A percentile compares a stretch with the other conserved stretches of the same genome.
Evolutionary conservation across 2,797 vertebrate species (phyloP).

Genomic region (Bradypodion ventrale): DNA sequence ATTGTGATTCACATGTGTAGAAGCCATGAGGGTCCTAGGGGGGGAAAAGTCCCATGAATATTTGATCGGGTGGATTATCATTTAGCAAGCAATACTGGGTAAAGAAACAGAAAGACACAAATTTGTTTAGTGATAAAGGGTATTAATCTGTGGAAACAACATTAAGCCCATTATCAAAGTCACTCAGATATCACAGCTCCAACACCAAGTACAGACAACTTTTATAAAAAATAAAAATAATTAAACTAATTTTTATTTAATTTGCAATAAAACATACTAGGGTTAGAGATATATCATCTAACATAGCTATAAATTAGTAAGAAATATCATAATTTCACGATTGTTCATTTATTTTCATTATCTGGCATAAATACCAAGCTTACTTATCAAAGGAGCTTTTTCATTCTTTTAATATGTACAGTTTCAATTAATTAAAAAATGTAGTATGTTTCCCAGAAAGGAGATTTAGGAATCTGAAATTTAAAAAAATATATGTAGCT

Average conservation of each 20-base stretch:
- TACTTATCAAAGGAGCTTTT: not conserved
- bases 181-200: not conserved
- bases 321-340: not conserved
- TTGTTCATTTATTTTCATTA: not conserved
- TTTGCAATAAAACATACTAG: not conserved
- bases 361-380: not conserved
- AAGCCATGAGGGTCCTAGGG: slow-evolving; percentile 93
- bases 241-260: not conserved
- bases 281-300: not conserved
- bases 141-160: not conserved
- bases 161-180: not conserved
- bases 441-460: too few species aligned
- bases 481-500: too few species aligned
- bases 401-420: too few species aligned
- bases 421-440: too few species aligned
- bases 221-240: not conserved
- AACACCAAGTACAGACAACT: not conserved
- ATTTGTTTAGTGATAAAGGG: too few species aligned
- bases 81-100: slow-evolving; percentile 18
- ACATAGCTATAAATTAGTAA: not conserved
- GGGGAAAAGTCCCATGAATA: slow-evolving; percentile 38
- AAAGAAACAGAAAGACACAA: not conserved
- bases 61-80: not conserved
- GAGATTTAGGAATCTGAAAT: too few species aligned
- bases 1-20: slow-evolving; percentile 98